phyloP scores from a whole-genome alignment of 2,888 invertebrate genomes.

The Dryococelus australis region DNA sequence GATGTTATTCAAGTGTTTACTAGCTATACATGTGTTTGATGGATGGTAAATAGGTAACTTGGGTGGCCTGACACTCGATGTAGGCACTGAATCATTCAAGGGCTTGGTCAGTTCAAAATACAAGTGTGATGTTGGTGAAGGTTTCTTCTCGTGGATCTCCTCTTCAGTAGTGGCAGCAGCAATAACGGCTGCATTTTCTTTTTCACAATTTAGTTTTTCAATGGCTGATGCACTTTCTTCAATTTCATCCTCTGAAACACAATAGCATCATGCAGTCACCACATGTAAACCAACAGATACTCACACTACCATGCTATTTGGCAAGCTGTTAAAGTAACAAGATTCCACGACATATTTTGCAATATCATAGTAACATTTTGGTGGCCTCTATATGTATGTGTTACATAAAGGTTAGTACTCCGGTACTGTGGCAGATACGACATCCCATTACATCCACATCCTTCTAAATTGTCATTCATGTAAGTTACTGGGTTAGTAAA shows the following conservation, averaged over 20 bases:
- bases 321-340: too few relatives aligned
- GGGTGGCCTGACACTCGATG: neutral
- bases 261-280: neutral
- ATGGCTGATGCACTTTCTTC: neutral
- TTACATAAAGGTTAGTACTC: too few relatives aligned
- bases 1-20: neutral
- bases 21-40: neutral
- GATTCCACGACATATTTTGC: too few relatives aligned
- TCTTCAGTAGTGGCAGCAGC: too few relatives aligned
- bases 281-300: too few relatives aligned
- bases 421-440: too few relatives aligned
- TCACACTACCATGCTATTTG: too few relatives aligned
- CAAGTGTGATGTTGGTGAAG: neutral
- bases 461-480: too few relatives aligned
- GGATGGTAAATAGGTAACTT: neutral
- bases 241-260: neutral
- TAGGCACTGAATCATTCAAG: neutral
- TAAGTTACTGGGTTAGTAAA: too few relatives aligned
- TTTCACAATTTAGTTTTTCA: neutral
- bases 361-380: too few relatives aligned
- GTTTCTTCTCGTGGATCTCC: neutral
- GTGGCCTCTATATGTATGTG: too few relatives aligned
- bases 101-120: conserved; percentile 16
- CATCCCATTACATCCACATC: too few relatives aligned
- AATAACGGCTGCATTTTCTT: neutral